phyloP scores from a whole-genome alignment of 2,113 vertebrate genomes.

The Canis aureus region DNA sequence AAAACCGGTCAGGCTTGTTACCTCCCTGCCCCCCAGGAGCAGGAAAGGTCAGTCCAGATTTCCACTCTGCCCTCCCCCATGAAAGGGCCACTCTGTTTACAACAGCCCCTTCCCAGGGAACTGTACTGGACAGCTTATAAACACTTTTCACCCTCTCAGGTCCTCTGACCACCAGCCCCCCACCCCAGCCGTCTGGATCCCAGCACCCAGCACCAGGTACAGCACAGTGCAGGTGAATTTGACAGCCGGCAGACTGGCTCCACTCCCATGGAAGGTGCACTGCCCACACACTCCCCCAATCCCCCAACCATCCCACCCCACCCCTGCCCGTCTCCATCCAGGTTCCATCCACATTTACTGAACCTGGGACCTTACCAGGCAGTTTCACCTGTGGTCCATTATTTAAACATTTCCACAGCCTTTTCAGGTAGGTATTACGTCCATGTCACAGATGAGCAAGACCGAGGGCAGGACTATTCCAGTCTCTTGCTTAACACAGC shows the following conservation, averaged over 20 bases:
- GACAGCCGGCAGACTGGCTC: neutral
- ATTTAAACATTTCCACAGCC: neutral
- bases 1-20: neutral
- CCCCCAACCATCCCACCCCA: neutral
- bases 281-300: neutral
- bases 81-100: neutral
- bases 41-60: neutral
- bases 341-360: neutral
- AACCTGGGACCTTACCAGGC: neutral
- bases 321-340: neutral
- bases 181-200: neutral
- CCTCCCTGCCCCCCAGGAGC: too few relatives aligned
- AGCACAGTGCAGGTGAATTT: neutral
- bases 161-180: neutral
- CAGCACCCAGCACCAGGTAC: neutral
- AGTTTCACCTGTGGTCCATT: neutral
- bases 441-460: constrained; percentile 1
- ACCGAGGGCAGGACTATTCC: neutral
- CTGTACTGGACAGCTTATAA: neutral
- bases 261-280: neutral
- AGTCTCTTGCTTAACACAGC: neutral
- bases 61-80: neutral
- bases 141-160: neutral
- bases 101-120: neutral
- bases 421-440: neutral